Evolutionary conservation across 2,113 vertebrate species (phyloP).

Genomic region (Dicerorhinus sumatrensis): DNA sequence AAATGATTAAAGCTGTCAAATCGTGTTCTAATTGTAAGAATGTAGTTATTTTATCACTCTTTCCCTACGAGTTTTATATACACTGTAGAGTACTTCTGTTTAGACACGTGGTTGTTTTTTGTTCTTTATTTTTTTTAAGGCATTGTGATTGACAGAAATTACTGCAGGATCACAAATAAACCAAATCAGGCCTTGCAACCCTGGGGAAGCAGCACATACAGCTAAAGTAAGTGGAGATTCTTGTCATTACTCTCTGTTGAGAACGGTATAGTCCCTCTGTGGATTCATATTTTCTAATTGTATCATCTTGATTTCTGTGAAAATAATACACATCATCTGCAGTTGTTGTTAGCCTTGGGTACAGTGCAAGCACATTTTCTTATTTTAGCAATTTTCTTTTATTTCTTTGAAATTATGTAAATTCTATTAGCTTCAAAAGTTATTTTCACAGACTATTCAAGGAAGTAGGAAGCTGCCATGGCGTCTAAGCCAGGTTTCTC

Average conservation of each 20-base stretch:
- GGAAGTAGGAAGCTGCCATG: not conserved
- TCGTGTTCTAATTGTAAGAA: conserved; percentile 81
- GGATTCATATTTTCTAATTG: conserved; percentile 4
- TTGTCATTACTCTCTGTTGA: not conserved
- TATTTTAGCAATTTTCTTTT: not conserved
- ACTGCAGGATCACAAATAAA: conserved; percentile 80
- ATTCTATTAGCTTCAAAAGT: conserved; percentile 14
- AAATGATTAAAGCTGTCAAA: conserved; percentile 84
- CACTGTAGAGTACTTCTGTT: conserved; percentile 79
- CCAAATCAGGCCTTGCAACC: conserved; percentile 76
- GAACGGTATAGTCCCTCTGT: not conserved
- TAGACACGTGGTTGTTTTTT: conserved; percentile 35
- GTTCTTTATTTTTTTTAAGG: conserved; percentile 64
- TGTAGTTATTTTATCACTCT: conserved; percentile 77
- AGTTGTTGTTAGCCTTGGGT: conserved; percentile 68
- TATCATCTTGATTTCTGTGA: not conserved
- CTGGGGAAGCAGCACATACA: conserved; percentile 67
- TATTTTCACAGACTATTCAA: conserved; percentile 17
- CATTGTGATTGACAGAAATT: conserved; percentile 83
- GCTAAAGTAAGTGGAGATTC: not conserved
- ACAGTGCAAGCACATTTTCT: conserved; percentile 60
- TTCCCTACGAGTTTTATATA: conserved; percentile 81
- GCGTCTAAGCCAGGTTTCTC: not conserved
- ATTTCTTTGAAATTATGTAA: not conserved
- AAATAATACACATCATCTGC: conserved; percentile 45